Evolutionary conservation across 2,113 vertebrate genomes (phyloP), one percentile per base, ranked within the genome.

Genomic region (Stigmatopora argus): DNA sequence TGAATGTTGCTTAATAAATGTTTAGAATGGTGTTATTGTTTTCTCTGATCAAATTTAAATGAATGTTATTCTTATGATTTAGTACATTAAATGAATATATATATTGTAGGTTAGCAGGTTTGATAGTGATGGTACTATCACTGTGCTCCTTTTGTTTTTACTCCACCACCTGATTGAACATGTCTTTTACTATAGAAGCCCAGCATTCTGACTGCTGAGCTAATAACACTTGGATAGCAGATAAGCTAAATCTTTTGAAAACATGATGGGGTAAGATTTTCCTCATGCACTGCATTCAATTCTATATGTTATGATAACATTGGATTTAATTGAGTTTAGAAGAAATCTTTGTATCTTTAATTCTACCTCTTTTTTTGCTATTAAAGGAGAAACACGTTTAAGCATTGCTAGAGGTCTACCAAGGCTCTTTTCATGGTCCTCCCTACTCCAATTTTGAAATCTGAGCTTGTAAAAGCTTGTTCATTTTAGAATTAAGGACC

Each of bases 401-500:
- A 15, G 0, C 18, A 7, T 58, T 58, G 14, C 15, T 17, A 31
- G 57, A 60, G 4, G 17, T 41, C 34, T 41, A 10, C 34, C 18
- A 10, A 18, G 5, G 19, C 35, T 60, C n/a, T 38, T 14, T 10
- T 44, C 12, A 10, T 44, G 58, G 19, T 44, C 23, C 38, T 31
- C 38, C 8, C 57, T 9, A 41, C 34, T 59, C 1, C 4, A 8
- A 15, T 44, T 23, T 23, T 45, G 41, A 23, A 21, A 15, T 45
- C 14, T 45, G 59, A 15, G 59, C 8, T 61, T 23, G 19, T 61
- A 23, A 21, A 14, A 23, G 3, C 3, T 6, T 45, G 1, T 44
- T 21, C 41, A 61, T 45, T 61, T 61, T 23, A 21, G 12, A 61
- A 45, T 61, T 38, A 61, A 61, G 41, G 59, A 61, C 7, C 15